phyloP scores from a whole-genome alignment of 1,140 invertebrate genomes.

The Eubasilissa regina region DNA sequence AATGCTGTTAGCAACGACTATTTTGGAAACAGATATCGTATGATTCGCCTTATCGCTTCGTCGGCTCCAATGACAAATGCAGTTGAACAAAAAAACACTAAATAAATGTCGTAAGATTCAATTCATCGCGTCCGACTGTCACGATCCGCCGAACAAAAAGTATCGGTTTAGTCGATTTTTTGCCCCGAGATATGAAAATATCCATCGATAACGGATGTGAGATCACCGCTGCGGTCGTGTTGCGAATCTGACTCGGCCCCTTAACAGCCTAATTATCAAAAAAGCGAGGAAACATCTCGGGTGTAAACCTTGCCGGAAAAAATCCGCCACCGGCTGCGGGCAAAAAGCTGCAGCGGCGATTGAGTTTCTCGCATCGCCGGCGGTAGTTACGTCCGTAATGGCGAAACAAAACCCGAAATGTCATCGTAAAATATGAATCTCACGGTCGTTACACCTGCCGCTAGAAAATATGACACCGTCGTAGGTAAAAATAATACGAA shows the following conservation, averaged over 20 bases:
- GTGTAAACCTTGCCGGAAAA: constrained; percentile 7
- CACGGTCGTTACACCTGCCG: constrained; percentile 39
- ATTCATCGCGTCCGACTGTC: neutral
- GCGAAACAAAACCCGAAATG: constrained; percentile 36
- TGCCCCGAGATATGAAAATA: neutral
- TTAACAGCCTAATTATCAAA: constrained; percentile 25
- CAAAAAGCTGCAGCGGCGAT: constrained; percentile 22
- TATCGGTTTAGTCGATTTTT: neutral
- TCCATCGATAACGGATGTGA: neutral
- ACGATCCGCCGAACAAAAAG: neutral
- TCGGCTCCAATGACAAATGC: neutral
- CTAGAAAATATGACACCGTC: constrained; percentile 31
- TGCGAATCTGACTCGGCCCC: neutral
- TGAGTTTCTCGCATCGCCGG: neutral
- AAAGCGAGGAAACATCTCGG: neutral
- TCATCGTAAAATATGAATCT: constrained; percentile 36
- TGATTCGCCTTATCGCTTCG: neutral
- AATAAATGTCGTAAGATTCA: neutral
- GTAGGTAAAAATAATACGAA: constrained; percentile 21
- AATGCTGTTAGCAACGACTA: neutral
- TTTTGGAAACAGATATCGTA: neutral
- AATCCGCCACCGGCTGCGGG: neutral
- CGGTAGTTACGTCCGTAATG: neutral
- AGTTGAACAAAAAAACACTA: neutral
- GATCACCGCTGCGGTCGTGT: neutral